These are phyloP conservation scores for Albula goreensis DNA, from an alignment of 2,113 vertebrate genomes.

Conservation along the genomic window DNA sequence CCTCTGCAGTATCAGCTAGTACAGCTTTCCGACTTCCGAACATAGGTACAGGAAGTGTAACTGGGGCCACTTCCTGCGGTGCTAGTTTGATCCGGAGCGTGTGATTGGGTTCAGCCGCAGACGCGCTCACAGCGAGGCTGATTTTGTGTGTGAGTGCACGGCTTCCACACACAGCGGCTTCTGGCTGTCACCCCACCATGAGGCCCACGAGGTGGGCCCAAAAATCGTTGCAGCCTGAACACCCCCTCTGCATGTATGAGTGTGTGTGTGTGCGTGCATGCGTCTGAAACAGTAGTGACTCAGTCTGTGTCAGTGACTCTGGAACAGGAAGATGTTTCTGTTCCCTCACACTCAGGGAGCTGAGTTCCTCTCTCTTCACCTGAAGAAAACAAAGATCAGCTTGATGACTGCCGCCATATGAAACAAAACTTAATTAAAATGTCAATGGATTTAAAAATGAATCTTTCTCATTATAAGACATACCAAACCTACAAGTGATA, in stretches of 20 bases:
- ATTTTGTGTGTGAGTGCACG: background rate
- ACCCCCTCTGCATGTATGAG: background rate
- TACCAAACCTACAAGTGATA: too few relatives aligned
- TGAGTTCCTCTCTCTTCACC: too few relatives aligned
- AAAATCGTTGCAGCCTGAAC: background rate
- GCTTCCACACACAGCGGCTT: background rate
- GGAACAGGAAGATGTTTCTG: conserved; percentile 2
- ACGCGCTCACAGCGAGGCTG: background rate
- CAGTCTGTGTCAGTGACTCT: background rate
- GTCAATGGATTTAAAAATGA: background rate
- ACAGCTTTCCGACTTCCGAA: background rate
- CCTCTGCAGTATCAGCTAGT: background rate
- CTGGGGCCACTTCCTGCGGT: background rate
- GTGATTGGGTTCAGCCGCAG: background rate
- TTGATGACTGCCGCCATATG: background rate
- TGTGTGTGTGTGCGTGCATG: background rate
- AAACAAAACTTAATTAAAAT: background rate
- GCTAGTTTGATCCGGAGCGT: background rate
- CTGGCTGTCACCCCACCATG: background rate
- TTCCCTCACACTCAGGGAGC: background rate
- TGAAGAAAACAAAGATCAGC: background rate
- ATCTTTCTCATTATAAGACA: background rate
- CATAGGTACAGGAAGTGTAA: background rate
- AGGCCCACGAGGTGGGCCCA: background rate
- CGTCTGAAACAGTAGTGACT: background rate